Percentiles rank a stretch among this genome's conserved stretches.
These are phyloP conservation scores for Trichacis sp. DNA, from an alignment of 2,888 invertebrate species.

Conservation along the genomic window DNA sequence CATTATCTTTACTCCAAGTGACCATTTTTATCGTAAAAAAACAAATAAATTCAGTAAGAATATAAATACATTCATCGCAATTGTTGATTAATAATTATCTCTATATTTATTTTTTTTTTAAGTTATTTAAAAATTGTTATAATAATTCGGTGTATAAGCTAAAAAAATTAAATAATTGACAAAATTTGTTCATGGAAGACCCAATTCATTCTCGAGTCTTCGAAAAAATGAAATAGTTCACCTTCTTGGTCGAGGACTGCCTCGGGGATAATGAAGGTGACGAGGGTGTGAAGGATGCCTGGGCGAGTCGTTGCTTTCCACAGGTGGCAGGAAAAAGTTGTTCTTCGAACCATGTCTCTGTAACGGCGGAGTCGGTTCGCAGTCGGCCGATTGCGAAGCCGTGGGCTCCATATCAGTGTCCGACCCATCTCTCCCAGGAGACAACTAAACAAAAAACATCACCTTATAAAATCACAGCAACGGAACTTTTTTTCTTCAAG, in stretches of 20 bases:
- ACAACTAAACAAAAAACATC: conserved; percentile 72
- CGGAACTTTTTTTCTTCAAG: too few relatives aligned
- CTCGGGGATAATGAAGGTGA: conserved; percentile 75
- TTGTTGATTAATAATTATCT: too few relatives aligned
- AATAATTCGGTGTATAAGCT: too few relatives aligned
- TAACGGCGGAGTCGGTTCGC: conserved; percentile 89
- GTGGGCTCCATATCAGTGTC: conserved; percentile 91
- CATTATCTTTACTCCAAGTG: too few relatives aligned
- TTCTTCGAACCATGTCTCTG: conserved; percentile 88
- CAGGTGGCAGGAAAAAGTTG: conserved; percentile 87
- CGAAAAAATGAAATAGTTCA: too few relatives aligned
- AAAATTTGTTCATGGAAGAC: too few relatives aligned
- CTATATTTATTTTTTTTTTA: too few relatives aligned
- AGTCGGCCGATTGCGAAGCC: conserved; percentile 91
- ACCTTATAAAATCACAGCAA: neutral
- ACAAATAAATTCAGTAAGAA: too few relatives aligned
- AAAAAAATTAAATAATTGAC: neutral
- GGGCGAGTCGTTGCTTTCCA: conserved; percentile 70
- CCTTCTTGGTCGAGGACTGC: conserved; percentile 85
- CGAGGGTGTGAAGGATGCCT: conserved; percentile 69
- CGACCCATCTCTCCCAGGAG: conserved; percentile 84
- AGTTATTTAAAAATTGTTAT: too few relatives aligned
- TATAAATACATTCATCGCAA: too few relatives aligned
- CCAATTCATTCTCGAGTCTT: too few relatives aligned
- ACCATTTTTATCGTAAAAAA: too few relatives aligned